Evolutionary conservation across 2,797 vertebrate genomes (phyloP).

Genomic region (Pseudochaenichthys georgianus): DNA sequence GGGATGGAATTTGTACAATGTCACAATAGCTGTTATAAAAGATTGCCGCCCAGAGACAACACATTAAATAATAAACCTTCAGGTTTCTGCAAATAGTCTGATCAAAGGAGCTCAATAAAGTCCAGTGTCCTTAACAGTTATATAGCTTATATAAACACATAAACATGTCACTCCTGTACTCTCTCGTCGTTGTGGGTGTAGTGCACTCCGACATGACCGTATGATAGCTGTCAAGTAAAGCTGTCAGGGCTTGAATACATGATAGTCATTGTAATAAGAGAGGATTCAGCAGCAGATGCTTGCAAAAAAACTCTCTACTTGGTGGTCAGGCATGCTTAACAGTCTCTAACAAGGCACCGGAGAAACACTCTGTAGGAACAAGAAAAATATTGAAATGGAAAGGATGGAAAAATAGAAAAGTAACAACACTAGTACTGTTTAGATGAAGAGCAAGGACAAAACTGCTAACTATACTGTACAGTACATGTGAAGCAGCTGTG

Average conservation of each 20-base stretch:
- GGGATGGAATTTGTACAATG: conserved; percentile 51
- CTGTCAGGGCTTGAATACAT: conserved; percentile 22
- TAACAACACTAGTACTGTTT: not conserved
- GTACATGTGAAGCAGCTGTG: conserved; percentile 15
- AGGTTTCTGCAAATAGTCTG: conserved; percentile 39
- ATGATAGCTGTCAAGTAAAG: conserved; percentile 31
- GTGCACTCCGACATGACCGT: conserved; percentile 10
- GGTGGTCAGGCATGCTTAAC: conserved; percentile 10
- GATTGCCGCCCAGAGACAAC: conserved; percentile 64
- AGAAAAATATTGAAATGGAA: not conserved
- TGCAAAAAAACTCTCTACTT: not conserved
- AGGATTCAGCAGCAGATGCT: conserved; percentile 6
- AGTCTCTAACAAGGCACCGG: not conserved
- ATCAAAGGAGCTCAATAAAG: conserved; percentile 38
- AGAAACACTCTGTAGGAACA: not conserved
- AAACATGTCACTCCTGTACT: conserved; percentile 16
- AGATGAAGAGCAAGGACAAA: conserved; percentile 8
- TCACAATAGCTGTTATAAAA: conserved; percentile 63
- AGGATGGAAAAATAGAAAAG: not conserved
- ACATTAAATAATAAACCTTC: conserved; percentile 33
- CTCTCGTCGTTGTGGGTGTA: not conserved
- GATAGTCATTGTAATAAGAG: conserved; percentile 10
- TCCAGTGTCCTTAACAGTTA: not conserved
- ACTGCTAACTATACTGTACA: conserved; percentile 6
- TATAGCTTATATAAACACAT: not conserved